A percentile compares a stretch with the other conserved stretches of the same genome.
Evolutionary conservation across 2,888 invertebrate genomes (phyloP).

Genomic region (Sepiola atlantica): DNA sequence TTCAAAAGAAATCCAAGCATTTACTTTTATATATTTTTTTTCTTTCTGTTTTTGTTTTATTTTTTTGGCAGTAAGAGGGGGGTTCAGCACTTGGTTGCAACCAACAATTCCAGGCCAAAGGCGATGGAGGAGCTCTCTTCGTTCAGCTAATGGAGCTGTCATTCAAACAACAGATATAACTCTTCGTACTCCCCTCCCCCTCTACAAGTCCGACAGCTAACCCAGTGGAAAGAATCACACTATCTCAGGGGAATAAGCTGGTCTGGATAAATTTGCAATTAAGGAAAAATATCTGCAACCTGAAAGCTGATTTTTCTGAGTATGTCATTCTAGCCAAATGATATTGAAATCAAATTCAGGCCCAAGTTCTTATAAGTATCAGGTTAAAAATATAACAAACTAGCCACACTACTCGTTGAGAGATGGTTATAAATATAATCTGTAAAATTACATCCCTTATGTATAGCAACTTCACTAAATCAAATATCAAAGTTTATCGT

Average conservation of each 20-base stretch:
- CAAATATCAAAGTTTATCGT: no score
- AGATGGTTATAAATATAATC: no score
- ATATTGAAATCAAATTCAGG: neutral
- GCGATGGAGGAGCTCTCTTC: neutral
- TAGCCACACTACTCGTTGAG: no score
- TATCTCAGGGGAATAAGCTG: neutral
- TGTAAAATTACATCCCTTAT: no score
- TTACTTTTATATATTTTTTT: neutral
- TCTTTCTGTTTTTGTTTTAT: no score
- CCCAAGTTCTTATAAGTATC: neutral
- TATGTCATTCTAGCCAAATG: neutral
- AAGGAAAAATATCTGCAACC: neutral
- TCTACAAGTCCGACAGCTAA: neutral
- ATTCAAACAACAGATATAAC: neutral
- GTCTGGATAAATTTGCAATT: slow-evolving; percentile 8
- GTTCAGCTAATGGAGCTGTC: neutral
- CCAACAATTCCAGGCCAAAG: neutral
- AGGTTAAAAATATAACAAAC: neutral
- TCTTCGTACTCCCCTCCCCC: neutral
- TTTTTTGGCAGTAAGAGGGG: neutral
- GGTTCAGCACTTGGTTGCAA: neutral
- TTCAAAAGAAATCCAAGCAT: neutral
- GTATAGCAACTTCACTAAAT: no score
- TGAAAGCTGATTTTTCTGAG: neutral
- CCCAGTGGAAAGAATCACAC: neutral